Evolutionary conservation across 2,113 vertebrate genomes (phyloP).

Genomic region (Columbina picui): DNA sequence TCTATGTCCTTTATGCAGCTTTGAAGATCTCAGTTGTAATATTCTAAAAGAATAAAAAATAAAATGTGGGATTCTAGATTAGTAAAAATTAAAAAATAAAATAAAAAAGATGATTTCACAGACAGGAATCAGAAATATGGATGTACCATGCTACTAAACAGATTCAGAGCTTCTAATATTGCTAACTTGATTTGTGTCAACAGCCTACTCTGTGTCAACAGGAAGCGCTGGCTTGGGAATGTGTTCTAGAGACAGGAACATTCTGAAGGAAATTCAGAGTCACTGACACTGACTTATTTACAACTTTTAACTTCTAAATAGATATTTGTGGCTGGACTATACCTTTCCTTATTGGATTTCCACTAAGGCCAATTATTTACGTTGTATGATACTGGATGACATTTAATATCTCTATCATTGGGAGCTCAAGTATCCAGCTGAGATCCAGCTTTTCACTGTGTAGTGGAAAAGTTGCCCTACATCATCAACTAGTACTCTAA

Average conservation of each 20-base stretch:
- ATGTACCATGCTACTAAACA: background rate
- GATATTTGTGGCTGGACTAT: no score
- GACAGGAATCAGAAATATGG: background rate
- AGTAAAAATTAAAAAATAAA: background rate
- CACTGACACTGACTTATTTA: background rate
- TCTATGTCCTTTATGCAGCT: background rate
- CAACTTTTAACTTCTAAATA: no score
- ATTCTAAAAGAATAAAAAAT: background rate
- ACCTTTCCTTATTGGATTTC: background rate
- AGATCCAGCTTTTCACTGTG: background rate
- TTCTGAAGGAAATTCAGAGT: background rate
- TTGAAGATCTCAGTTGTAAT: background rate
- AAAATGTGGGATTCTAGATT: background rate
- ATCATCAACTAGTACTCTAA: background rate
- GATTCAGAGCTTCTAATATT: background rate
- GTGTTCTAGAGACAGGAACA: background rate
- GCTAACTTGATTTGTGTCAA: background rate
- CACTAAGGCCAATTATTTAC: background rate
- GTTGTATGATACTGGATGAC: background rate
- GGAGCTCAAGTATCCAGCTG: background rate
- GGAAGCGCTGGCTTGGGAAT: background rate
- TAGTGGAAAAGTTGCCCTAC: background rate
- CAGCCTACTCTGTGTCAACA: background rate
- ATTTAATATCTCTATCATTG: background rate
- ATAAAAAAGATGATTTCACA: background rate